Evolutionary conservation across 2,797 vertebrate species (phyloP), one percentile per base, ranked within the genome.

Genomic region (Orientallactaga sibirica): DNA sequence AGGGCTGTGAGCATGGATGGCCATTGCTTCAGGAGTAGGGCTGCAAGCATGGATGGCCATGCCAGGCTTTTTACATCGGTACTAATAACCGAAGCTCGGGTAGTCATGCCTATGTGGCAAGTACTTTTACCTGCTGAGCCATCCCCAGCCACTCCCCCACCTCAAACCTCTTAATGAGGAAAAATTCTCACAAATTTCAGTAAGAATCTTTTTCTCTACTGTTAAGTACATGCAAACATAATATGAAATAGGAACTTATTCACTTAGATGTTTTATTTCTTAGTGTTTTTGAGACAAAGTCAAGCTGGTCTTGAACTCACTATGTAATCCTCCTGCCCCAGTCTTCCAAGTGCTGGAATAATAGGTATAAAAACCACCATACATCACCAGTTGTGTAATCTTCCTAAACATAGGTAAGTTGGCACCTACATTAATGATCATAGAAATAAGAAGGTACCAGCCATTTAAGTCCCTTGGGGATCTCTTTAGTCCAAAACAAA

Each of bases 141-240:
- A 15, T 55, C 55, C 55, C 55, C 55, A 55, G 55, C 55, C 55
- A 55, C 55, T 15, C 55, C 55, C 55, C 55, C 55, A 2, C 55
- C 14, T 15, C 55, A 55, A 55, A 2, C 33, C 5, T n/a, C 93
- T 91, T 75, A 90, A 92, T 75, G 73, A 67, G 76, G 86, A 87
- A 67, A 68, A 20, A 20, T 41, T 77, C 4, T 85, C 73, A 90
- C 10, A 85, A n/a, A 82, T 86, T 37, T 91, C 66, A 92, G 3
- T 41, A 18, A 61, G 37, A 83, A 62, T 90, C 79, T 70, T 91
- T 85, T 41, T 52, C 64, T 11, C 61, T 73, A 18, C 19, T 62
- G 22, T 71, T 92, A 90, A 89, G 48, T 88, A 20, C 29, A 62
- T 66, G 76, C 64, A 68, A 83, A 92, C 18, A 41, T 84, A 55